Base-by-base conservation (phyloP, 2,797 vertebrate genomes). In the Eidolon dupreanum region DNA sequence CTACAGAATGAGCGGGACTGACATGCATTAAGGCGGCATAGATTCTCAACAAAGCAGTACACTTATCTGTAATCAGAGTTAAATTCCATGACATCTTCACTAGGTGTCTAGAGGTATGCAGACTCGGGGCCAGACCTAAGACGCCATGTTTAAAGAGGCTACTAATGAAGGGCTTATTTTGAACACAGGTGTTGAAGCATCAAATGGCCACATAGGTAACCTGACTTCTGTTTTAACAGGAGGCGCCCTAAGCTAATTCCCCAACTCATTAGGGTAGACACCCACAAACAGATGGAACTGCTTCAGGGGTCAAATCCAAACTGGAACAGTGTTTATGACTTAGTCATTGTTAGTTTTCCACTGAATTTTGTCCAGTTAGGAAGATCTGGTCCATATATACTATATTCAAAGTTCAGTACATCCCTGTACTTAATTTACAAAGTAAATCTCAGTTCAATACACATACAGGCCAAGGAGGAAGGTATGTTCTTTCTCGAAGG, bases 151-250 rank as follows among this genome's bases (percentile, higher is more conserved):
- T 66, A 53, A 93, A 49, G 46, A 90, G 5, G 19, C 78, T 88
- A 43, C 85, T 90, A 49, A 61, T 38, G 26, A 94, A 94, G 10
- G 6, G 7, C 3, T 90, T 92, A 78, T 78, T 92, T 90, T 87
- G 57, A 94, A 85, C 70, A 36, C 6, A 55, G 17, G 7, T n/a
- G 33, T 85, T 33, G 90, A 8, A n/a, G 12, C 20, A 92, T 75
- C 57, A 71, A 85, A 90, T 28, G 46, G 28, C n/a, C 31, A 61
- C 68, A 73, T 7, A 61, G 41, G 49, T 19, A 55, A 83, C 77
- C 28, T 92, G 63, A 68, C 41, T 84, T 84, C 70, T 38, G 5
- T 75, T 93, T 87, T 94, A 71, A 17, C 53, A 79, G 33, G 9
- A 66, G 20, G 17, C 65, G 3, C 19, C 73, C 28, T 79, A 53